These are phyloP conservation scores for Sialis fuliginosa DNA, from an alignment of 2,888 invertebrate genomes.

Conservation along the genomic window DNA sequence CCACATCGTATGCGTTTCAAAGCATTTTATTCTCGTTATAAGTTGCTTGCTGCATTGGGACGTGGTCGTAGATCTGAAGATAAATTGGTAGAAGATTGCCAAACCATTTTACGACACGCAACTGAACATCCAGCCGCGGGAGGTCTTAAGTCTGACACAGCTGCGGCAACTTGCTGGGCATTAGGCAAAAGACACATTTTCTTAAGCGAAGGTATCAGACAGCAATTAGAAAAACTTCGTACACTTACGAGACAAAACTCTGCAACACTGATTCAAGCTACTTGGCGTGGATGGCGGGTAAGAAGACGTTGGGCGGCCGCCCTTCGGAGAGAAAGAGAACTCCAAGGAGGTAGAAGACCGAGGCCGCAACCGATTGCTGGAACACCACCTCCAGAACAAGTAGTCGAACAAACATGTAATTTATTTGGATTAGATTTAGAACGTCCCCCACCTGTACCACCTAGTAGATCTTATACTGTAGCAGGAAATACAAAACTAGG, in stretches of 20 bases:
- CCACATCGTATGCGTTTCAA: conserved; percentile 92
- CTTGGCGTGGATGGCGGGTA: conserved; percentile 68
- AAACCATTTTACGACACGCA: conserved; percentile 54
- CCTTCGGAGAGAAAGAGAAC: conserved; percentile 22
- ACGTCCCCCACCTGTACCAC: conserved; percentile 81
- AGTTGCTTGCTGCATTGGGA: conserved; percentile 66
- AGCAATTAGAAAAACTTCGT: conserved; percentile 71
- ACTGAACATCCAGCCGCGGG: conserved; percentile 30
- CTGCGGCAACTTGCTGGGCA: conserved; percentile 58
- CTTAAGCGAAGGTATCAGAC: conserved; percentile 81
- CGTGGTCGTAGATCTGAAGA: conserved; percentile 49
- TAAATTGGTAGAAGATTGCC: conserved; percentile 52
- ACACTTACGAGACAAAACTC: conserved; percentile 60
- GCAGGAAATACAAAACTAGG: conserved; percentile 77
- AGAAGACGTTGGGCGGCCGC: conserved; percentile 48
- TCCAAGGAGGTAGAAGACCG: conserved; percentile 41
- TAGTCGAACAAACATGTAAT: conserved; percentile 79
- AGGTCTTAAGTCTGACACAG: conserved; percentile 27
- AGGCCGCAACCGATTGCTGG: conserved; percentile 82
- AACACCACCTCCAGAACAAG: conserved; percentile 70
- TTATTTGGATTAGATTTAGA: conserved; percentile 82
- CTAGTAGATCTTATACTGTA: conserved; percentile 78
- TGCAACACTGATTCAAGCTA: conserved; percentile 67
- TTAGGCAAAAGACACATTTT: conserved; percentile 87
- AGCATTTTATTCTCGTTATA: conserved; percentile 74